These are phyloP conservation scores for Daktulosphaira vitifoliae DNA, from an alignment of 1,140 invertebrate species.

Conservation along the genomic window DNA sequence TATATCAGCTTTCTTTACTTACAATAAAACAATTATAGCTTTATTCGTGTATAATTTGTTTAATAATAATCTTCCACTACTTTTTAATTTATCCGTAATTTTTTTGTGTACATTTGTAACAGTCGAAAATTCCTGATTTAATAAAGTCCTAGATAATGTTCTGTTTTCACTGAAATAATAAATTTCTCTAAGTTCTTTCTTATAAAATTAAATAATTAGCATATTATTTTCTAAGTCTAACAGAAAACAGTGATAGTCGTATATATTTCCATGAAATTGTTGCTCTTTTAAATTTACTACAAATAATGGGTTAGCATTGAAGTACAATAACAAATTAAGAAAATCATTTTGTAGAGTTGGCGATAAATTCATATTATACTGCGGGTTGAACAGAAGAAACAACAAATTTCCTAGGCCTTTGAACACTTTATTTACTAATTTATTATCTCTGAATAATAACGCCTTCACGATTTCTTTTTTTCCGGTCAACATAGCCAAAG, in stretches of 20 bases:
- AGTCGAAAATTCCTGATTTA: too few relatives aligned
- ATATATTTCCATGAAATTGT: conserved; percentile 15
- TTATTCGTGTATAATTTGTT: background rate
- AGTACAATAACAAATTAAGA: background rate
- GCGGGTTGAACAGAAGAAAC: background rate
- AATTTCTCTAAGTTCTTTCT: too few relatives aligned
- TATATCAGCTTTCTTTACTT: background rate
- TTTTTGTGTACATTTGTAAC: too few relatives aligned
- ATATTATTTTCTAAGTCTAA: too few relatives aligned
- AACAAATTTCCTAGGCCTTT: background rate
- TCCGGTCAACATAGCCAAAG: conserved; percentile 17
- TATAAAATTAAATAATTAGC: too few relatives aligned
- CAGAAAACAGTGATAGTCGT: background rate
- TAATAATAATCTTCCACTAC: background rate
- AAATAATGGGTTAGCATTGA: background rate
- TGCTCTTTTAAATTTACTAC: background rate
- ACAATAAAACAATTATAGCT: background rate
- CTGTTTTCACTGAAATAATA: too few relatives aligned
- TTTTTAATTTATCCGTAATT: conserved; percentile 5
- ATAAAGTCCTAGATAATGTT: too few relatives aligned
- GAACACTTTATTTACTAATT: background rate
- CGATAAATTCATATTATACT: conserved; percentile 11
- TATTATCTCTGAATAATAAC: background rate
- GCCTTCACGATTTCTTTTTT: background rate
- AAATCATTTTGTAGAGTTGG: background rate